These are phyloP conservation scores for Uropetala carovei DNA, from an alignment of 2,888 invertebrate species.

Conservation along the genomic window DNA sequence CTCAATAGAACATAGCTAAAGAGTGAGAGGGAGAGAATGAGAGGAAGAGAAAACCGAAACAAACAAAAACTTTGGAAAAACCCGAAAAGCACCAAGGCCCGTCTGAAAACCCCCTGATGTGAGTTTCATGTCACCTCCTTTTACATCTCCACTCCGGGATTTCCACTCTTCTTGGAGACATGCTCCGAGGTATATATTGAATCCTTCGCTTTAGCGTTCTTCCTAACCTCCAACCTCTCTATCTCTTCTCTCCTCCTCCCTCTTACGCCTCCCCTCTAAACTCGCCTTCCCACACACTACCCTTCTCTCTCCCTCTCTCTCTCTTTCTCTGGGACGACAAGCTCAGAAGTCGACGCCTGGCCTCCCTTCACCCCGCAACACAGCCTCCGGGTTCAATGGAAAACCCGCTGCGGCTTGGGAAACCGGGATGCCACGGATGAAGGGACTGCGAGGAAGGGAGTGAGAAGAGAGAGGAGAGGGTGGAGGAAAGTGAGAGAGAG, in stretches of 20 bases:
- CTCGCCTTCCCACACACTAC: constrained; percentile 10
- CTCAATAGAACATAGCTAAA: not conserved
- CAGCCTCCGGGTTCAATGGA: constrained; percentile 68
- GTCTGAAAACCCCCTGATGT: constrained; percentile 48
- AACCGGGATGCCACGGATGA: constrained; percentile 65
- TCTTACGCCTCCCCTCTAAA: constrained; percentile 46
- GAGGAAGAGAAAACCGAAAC: not conserved
- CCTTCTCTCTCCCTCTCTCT: constrained; percentile 36
- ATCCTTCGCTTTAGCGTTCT: constrained; percentile 72
- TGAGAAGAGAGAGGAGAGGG: not conserved
- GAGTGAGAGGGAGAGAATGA: not conserved
- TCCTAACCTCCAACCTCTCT: constrained; percentile 67
- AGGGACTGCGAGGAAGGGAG: not conserved
- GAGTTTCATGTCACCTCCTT: constrained; percentile 43
- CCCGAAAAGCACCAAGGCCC: not conserved
- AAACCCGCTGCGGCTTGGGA: constrained; percentile 69
- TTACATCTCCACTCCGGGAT: constrained; percentile 23
- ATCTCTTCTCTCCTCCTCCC: constrained; percentile 65
- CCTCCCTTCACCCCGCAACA: constrained; percentile 72
- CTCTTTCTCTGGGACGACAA: constrained; percentile 68
- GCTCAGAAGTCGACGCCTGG: constrained; percentile 71
- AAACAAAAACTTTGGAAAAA: not conserved
- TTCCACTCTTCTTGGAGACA: constrained; percentile 70
- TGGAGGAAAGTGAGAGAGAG: constrained; percentile 71
- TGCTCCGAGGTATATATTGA: constrained; percentile 69